Evolutionary conservation across 2,888 invertebrate genomes (phyloP).

Genomic region (Agrotis exclamationis): DNA sequence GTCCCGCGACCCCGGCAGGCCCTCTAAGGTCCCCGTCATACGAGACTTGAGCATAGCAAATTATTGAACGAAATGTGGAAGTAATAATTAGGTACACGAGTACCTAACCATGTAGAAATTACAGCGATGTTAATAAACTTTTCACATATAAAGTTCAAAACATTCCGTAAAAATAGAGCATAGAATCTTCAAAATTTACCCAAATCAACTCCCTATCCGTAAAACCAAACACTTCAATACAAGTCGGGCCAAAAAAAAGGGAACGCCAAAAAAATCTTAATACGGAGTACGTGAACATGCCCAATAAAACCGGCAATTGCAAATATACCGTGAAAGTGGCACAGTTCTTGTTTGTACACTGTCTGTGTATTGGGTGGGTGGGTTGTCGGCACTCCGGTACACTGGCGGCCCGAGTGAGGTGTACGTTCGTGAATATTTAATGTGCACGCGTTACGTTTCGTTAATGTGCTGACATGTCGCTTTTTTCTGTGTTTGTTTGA

Average conservation of each 20-base stretch:
- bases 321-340: constrained; percentile 61
- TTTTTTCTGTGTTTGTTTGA: constrained; percentile 26
- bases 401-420: constrained; percentile 48
- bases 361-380: constrained; percentile 45
- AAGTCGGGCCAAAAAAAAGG: constrained; percentile 38
- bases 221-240: constrained; percentile 29
- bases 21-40: no score
- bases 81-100: no score
- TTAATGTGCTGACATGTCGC: constrained; percentile 22
- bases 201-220: constrained; percentile 29
- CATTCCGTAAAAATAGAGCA: neutral
- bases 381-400: constrained; percentile 50
- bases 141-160: neutral
- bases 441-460: constrained; percentile 29
- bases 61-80: no score
- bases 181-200: constrained; percentile 23
- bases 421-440: constrained; percentile 51
- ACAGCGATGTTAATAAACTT: no score
- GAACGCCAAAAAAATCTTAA: constrained; percentile 46
- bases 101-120: no score
- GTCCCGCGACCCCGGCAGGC: no score
- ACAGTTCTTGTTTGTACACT: constrained; percentile 48
- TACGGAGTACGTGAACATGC: constrained; percentile 44
- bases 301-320: constrained; percentile 53
- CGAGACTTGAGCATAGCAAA: no score